Conservation (phyloP, 2,113 vertebrate genomes). For the Romanogobio albipinnatus region DNA sequence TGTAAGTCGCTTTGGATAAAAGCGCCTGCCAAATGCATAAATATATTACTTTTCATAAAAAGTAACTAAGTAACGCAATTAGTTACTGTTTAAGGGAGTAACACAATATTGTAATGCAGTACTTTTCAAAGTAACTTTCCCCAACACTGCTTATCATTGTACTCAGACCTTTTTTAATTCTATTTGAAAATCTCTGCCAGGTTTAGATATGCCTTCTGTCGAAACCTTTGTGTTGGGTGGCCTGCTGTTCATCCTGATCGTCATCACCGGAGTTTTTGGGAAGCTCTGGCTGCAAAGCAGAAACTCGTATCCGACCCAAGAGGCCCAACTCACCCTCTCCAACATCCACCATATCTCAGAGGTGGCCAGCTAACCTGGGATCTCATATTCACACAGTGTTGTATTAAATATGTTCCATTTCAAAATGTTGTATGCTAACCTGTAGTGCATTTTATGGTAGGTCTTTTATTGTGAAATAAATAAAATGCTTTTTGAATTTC, state of each 20-base stretch:
- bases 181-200: conserved; percentile 52
- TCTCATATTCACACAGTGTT: conserved; percentile 17
- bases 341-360: conserved; percentile 79
- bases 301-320: conserved; percentile 71
- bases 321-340: conserved; percentile 76
- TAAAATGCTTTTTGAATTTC: neutral
- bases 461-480: conserved; percentile 29
- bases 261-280: conserved; percentile 73
- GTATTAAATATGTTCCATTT: conserved; percentile 17
- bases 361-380: conserved; percentile 70
- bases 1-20: too few species aligned
- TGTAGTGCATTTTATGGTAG: conserved; percentile 32
- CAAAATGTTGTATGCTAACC: conserved; percentile 4
- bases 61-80: too few species aligned
- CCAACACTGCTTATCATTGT: too few species aligned
- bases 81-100: too few species aligned
- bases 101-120: too few species aligned
- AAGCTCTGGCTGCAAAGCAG: conserved; percentile 76
- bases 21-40: too few species aligned
- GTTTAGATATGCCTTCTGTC: conserved; percentile 62
- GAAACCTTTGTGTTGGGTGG: conserved; percentile 74
- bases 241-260: conserved; percentile 71
- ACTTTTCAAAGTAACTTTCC: too few species aligned
- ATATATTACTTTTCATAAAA: too few species aligned
- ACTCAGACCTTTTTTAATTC: neutral